Percentiles rank a stretch among this genome's conserved stretches.
Evolutionary conservation across 2,113 vertebrate species (phyloP).

Genomic region (Anoplopoma fimbria): DNA sequence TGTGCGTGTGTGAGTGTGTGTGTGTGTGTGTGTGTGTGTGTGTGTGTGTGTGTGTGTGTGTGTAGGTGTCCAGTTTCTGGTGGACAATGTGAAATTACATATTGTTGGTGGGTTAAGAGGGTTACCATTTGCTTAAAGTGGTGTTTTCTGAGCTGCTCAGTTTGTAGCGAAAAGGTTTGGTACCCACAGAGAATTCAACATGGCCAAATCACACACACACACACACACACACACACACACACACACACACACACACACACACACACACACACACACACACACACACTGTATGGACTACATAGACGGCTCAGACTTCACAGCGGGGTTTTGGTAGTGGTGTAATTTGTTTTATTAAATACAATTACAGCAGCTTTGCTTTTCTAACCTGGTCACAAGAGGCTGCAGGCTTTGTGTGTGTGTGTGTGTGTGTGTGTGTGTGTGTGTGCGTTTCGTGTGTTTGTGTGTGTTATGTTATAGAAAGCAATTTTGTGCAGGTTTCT

Average conservation of each 20-base stretch:
- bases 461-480: background rate
- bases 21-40: conserved; percentile 1
- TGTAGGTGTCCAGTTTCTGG: conserved; percentile 49
- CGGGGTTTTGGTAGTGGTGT: conserved; percentile 33
- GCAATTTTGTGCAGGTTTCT: background rate
- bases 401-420: conserved; percentile 1
- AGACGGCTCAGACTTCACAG: conserved; percentile 30
- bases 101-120: conserved; percentile 68
- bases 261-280: conserved; percentile 28
- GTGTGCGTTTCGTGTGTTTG: background rate
- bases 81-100: conserved; percentile 61
- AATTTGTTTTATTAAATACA: conserved; percentile 71
- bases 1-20: conserved; percentile 9
- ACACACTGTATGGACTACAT: background rate
- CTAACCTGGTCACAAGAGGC: conserved; percentile 67
- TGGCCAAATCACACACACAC: conserved; percentile 7
- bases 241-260: conserved; percentile 11
- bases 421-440: background rate
- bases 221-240: conserved; percentile 27
- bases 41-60: conserved; percentile 8
- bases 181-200: conserved; percentile 23
- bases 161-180: conserved; percentile 51
- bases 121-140: conserved; percentile 61
- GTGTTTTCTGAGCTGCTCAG: conserved; percentile 49
- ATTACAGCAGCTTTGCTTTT: conserved; percentile 68